Evolutionary conservation across 2,113 vertebrate genomes (phyloP).

Genomic region (Misgurnus mizolepis): DNA sequence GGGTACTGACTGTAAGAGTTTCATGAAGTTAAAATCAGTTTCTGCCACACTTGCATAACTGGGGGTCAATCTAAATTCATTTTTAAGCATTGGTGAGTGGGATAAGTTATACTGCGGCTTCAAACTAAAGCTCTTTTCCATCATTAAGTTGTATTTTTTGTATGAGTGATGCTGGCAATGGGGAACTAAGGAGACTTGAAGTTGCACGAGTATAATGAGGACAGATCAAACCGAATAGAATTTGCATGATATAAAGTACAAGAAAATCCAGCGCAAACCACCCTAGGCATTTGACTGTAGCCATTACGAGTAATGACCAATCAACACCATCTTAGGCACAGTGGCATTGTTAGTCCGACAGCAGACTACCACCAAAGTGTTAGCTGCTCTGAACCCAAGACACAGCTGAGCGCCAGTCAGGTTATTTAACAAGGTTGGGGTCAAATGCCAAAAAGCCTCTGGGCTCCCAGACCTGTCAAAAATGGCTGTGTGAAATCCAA

Average conservation of each 20-base stretch:
- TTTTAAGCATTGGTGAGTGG: neutral
- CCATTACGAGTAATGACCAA: conserved; percentile 76
- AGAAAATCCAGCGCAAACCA: conserved; percentile 14
- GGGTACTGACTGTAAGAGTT: neutral
- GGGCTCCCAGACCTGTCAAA: conserved; percentile 67
- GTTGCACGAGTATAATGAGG: conserved; percentile 38
- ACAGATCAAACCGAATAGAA: conserved; percentile 31
- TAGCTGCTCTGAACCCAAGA: conserved; percentile 63
- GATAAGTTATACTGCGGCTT: conserved; percentile 1
- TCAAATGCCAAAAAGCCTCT: conserved; percentile 68
- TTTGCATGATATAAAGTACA: conserved; percentile 33
- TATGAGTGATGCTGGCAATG: conserved; percentile 7
- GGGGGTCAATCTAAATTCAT: conserved; percentile 20
- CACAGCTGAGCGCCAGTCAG: conserved; percentile 67
- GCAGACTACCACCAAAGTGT: conserved; percentile 64
- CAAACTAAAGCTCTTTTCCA: conserved; percentile 32
- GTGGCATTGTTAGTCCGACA: conserved; percentile 70
- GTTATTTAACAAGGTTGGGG: conserved; percentile 52
- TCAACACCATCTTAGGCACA: conserved; percentile 74
- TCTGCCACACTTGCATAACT: conserved; percentile 5
- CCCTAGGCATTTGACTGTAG: neutral
- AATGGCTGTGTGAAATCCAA: conserved; percentile 47
- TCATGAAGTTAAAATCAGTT: conserved; percentile 28
- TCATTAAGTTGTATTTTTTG: conserved; percentile 21
- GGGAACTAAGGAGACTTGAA: neutral